These are phyloP conservation scores for Stichodactyla helianthus DNA, from an alignment of 64 coral and sea anemone species.

Conservation along the genomic window DNA sequence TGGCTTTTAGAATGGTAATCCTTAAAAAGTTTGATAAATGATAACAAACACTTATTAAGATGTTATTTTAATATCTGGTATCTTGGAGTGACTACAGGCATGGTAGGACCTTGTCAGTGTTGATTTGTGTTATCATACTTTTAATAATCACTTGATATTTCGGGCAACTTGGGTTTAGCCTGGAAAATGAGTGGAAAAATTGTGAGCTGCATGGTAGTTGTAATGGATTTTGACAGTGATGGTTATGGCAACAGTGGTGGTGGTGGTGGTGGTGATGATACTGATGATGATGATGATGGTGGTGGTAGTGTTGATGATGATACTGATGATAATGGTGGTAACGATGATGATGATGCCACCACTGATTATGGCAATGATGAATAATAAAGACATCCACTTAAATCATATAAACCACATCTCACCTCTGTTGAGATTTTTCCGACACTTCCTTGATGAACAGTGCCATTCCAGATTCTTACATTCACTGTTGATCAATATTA, in stretches of 20 bases:
- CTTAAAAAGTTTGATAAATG: background rate
- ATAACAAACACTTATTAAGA: background rate
- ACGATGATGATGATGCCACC: no score
- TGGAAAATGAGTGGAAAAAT: background rate
- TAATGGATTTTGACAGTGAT: background rate
- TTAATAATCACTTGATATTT: background rate
- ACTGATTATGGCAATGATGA: background rate
- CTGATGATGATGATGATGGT: no score
- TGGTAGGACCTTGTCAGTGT: background rate
- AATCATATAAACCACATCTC: background rate
- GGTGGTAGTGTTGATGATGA: no score
- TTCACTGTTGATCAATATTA: conserved; percentile 12
- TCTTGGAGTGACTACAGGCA: background rate
- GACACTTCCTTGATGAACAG: conserved; percentile 11
- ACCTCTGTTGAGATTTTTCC: conserved; percentile 4
- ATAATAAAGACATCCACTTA: background rate
- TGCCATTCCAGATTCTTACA: conserved; percentile 15
- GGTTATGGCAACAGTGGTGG: background rate
- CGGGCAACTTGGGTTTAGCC: background rate
- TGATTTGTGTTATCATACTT: background rate
- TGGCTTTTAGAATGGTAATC: background rate
- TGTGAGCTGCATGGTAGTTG: background rate
- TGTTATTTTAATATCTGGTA: background rate
- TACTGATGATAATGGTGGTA: no score
- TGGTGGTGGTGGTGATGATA: background rate